Percentiles rank a stretch among this genome's conserved stretches.
Evolutionary conservation across 2,888 invertebrate species (phyloP).

Genomic region (Pachymerium ferrugineum): DNA sequence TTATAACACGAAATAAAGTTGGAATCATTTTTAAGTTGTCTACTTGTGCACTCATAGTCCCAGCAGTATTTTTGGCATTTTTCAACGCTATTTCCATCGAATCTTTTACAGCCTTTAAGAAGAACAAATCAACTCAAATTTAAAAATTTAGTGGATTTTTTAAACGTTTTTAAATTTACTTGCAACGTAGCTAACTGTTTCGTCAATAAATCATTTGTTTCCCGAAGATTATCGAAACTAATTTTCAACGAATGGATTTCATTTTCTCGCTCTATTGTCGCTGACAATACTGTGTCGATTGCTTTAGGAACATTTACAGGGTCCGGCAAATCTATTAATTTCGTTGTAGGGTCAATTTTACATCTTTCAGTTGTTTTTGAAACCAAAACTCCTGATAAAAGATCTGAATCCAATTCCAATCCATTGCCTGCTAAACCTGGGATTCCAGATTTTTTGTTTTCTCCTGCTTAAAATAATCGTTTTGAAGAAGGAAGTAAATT

Average conservation of each 20-base stretch:
- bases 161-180: neutral
- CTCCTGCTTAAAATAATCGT: neutral
- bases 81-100: slow-evolving; percentile 42
- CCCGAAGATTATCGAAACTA: neutral
- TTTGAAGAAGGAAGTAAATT: neutral
- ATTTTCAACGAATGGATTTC: neutral
- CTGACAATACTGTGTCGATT: neutral
- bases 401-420: neutral
- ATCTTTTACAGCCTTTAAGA: slow-evolving; percentile 43
- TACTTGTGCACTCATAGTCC: slow-evolving; percentile 42
- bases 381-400: neutral
- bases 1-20: slow-evolving; percentile 45
- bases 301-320: neutral
- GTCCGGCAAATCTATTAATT: too few relatives aligned
- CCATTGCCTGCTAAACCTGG: neutral
- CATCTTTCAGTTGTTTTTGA: too few relatives aligned
- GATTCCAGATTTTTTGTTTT: neutral
- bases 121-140: slow-evolving; percentile 15
- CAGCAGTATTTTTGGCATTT: slow-evolving; percentile 40
- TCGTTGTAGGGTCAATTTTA: too few relatives aligned
- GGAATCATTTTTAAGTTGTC: slow-evolving; percentile 46
- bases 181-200: neutral
- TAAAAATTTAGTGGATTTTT: neutral
- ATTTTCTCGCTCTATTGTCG: neutral
- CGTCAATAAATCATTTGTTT: neutral